A percentile compares a stretch with the other conserved stretches of the same genome.
phyloP scores from a whole-genome alignment of 2,888 invertebrate genomes.

The Lasioglossum figueresi region DNA sequence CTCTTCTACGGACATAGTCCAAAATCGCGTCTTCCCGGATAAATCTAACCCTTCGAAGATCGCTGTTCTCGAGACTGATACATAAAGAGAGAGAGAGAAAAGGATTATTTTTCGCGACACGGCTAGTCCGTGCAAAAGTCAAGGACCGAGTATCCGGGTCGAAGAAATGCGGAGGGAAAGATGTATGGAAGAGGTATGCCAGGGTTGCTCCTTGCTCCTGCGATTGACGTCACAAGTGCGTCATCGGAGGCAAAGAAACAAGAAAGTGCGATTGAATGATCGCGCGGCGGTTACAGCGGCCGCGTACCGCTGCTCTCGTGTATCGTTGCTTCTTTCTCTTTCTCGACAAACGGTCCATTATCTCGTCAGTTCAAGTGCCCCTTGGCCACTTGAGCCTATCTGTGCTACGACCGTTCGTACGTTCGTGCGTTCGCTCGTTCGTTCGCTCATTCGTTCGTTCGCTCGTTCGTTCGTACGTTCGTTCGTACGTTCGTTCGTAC shows the following conservation, averaged over 20 bases:
- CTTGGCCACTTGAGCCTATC: slow-evolving; percentile 79
- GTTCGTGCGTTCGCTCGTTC: slow-evolving; percentile 26
- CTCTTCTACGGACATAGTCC: not conserved
- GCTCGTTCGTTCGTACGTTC: not conserved
- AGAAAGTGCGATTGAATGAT: slow-evolving; percentile 83
- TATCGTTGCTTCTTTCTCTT: slow-evolving; percentile 74
- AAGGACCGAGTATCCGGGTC: slow-evolving; percentile 64
- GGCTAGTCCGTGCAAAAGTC: slow-evolving; percentile 12
- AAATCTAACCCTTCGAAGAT: not conserved
- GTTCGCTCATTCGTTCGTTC: no score
- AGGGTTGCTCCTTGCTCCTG: slow-evolving; percentile 77
- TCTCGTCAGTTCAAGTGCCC: slow-evolving; percentile 80
- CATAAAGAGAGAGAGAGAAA: not conserved
- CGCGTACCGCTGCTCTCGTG: slow-evolving; percentile 39
- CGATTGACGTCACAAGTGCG: slow-evolving; percentile 83
- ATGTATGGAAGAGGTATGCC: slow-evolving; percentile 73
- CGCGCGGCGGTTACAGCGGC: slow-evolving; percentile 67
- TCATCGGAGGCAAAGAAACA: slow-evolving; percentile 81
- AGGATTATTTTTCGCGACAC: slow-evolving; percentile 6
- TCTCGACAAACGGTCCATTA: slow-evolving; percentile 79
- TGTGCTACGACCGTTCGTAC: slow-evolving; percentile 56
- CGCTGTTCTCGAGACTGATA: no score
- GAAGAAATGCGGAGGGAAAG: slow-evolving; percentile 61
- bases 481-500: not conserved
- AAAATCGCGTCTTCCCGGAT: not conserved